phyloP scores from a whole-genome alignment of 2,888 invertebrate genomes.

The Disparrhopalites patrizii region DNA sequence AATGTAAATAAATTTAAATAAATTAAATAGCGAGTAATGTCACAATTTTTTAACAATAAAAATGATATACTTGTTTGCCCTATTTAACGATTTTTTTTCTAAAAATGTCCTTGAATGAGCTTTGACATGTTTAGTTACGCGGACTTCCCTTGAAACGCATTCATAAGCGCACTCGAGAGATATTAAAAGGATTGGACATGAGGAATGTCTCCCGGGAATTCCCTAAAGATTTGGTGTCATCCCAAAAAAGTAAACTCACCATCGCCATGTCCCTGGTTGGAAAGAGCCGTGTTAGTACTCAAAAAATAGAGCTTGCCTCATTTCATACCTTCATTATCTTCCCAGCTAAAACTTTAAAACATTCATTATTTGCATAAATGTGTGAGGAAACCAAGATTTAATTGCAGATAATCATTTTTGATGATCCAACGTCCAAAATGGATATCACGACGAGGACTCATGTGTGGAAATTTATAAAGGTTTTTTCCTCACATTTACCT shows the following conservation, averaged over 20 bases:
- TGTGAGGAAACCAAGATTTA: too few species aligned
- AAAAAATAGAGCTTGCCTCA: too few species aligned
- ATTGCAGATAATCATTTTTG: conserved; percentile 9
- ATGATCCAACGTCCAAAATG: conserved; percentile 1
- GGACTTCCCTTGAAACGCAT: neutral
- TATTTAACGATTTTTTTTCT: neutral
- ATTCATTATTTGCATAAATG: neutral
- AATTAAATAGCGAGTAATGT: too few species aligned
- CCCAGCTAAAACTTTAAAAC: too few species aligned
- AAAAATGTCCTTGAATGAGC: neutral
- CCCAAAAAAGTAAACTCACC: conserved; percentile 18
- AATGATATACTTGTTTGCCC: too few species aligned
- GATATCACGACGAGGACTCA: neutral
- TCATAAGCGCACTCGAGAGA: too few species aligned
- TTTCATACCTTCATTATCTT: too few species aligned
- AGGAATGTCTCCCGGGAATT: too few species aligned
- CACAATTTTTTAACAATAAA: too few species aligned
- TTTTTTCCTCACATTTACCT: neutral
- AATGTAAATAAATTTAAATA: too few species aligned
- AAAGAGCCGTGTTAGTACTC: neutral
- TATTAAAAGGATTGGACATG: too few species aligned
- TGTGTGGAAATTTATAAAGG: conserved; percentile 14
- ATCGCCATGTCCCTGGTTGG: conserved; percentile 15
- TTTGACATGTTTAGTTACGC: neutral
- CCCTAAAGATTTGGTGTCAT: conserved; percentile 6